phyloP scores from a whole-genome alignment of 2,797 vertebrate species.

The Potorous gilbertii region DNA sequence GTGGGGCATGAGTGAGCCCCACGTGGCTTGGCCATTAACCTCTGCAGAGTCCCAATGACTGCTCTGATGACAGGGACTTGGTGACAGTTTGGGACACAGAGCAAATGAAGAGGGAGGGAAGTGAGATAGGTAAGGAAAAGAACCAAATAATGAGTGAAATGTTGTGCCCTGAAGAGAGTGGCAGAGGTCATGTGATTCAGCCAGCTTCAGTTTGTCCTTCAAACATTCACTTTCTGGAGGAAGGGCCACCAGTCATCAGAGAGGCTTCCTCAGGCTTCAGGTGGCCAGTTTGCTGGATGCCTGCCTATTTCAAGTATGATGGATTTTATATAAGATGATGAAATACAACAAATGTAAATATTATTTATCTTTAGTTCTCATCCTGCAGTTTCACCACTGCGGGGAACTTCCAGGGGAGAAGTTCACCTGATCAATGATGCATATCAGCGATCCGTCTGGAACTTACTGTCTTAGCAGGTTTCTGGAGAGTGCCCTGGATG shows the following conservation, averaged over 20 bases:
- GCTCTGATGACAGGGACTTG: neutral
- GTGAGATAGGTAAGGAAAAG: neutral
- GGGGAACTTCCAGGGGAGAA: neutral
- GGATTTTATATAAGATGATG: neutral
- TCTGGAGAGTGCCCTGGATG: neutral
- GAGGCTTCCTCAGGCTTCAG: neutral
- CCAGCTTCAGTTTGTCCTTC: neutral
- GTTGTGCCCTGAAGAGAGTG: neutral
- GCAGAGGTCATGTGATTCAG: neutral
- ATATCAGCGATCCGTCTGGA: neutral
- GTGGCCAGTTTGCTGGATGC: neutral
- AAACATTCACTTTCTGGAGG: neutral
- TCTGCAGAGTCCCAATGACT: neutral
- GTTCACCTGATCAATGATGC: neutral
- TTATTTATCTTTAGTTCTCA: neutral
- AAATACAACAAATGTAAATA: neutral
- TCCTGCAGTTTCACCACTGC: neutral
- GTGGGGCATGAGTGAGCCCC: neutral
- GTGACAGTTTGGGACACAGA: neutral
- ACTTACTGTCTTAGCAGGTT: neutral
- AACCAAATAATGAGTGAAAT: neutral
- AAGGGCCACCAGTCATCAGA: neutral
- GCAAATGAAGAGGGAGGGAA: neutral
- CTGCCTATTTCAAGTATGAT: neutral
- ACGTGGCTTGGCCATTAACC: neutral